phyloP scores from a whole-genome alignment of 2,888 invertebrate genomes.

The Dicyrtoma fusca region DNA sequence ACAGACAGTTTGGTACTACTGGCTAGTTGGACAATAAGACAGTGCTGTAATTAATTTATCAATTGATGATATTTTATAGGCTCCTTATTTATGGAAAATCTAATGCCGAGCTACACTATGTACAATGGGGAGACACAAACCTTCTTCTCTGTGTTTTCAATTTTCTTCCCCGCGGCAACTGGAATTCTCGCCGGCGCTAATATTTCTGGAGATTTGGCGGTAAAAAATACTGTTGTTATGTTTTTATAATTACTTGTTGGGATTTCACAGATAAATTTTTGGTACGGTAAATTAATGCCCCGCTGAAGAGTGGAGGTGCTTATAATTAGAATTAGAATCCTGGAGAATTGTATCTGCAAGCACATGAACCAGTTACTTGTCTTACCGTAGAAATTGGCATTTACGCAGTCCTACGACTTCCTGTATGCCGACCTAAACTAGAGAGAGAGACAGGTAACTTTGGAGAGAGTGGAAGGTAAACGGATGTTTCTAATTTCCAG shows the following conservation, averaged over 20 bases:
- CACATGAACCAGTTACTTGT: no score
- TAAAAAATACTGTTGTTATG: slow-evolving; percentile 61
- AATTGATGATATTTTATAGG: slow-evolving; percentile 63
- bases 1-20: no score
- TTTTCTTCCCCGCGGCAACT: slow-evolving; percentile 98
- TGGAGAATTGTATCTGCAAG: no score
- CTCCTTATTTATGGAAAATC: slow-evolving; percentile 72
- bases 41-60: slow-evolving; percentile 28
- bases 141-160: slow-evolving; percentile 94
- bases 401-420: no score
- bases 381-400: no score
- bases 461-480: no score
- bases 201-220: slow-evolving; percentile 95
- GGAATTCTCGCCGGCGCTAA: slow-evolving; percentile 97
- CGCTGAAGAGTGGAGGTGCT: no score
- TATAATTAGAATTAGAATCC: no score
- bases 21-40: background rate
- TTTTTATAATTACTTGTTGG: background rate
- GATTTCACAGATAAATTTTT: background rate
- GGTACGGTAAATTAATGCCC: no score
- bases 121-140: slow-evolving; percentile 76
- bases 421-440: no score
- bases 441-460: no score
- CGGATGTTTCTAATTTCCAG: no score
- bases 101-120: slow-evolving; percentile 75